A percentile compares a stretch with the other conserved stretches of the same genome.
phyloP scores from a whole-genome alignment of 2,113 vertebrate genomes.

The Symphodus melops region DNA sequence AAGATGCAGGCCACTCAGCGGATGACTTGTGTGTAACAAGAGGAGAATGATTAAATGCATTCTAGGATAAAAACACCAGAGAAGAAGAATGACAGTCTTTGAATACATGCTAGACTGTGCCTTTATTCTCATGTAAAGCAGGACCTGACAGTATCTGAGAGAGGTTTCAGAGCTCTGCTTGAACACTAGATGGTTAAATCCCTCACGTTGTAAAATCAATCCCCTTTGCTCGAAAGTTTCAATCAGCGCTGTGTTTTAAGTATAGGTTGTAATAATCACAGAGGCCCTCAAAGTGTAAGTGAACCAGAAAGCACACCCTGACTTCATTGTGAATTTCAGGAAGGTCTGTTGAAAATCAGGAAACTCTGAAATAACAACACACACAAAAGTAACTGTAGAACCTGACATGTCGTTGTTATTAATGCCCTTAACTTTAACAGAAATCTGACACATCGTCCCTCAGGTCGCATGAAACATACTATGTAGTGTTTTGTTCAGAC shows the following conservation, averaged over 20 bases:
- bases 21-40: slow-evolving; percentile 9
- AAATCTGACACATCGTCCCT: neutral
- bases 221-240: neutral
- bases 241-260: neutral
- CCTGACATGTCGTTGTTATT: slow-evolving; percentile 7
- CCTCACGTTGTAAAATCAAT: neutral
- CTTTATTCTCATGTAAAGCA: slow-evolving; percentile 1
- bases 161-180: neutral
- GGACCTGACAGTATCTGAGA: neutral
- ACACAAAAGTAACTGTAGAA: neutral
- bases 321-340: slow-evolving; percentile 1
- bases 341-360: slow-evolving; percentile 25
- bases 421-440: neutral
- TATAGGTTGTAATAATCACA: neutral
- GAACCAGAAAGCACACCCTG: neutral
- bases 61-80: neutral
- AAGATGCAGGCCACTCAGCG: slow-evolving; percentile 11
- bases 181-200: neutral
- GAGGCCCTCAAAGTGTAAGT: neutral
- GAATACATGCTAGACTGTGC: neutral
- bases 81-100: slow-evolving; percentile 7
- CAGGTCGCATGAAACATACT: neutral
- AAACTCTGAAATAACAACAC: slow-evolving; percentile 35
- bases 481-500: neutral
- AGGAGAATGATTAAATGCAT: slow-evolving; percentile 18